Evolutionary conservation across 2,797 vertebrate genomes (phyloP), one percentile per base, ranked within the genome.

Genomic region (Pangasius larnaudii): DNA sequence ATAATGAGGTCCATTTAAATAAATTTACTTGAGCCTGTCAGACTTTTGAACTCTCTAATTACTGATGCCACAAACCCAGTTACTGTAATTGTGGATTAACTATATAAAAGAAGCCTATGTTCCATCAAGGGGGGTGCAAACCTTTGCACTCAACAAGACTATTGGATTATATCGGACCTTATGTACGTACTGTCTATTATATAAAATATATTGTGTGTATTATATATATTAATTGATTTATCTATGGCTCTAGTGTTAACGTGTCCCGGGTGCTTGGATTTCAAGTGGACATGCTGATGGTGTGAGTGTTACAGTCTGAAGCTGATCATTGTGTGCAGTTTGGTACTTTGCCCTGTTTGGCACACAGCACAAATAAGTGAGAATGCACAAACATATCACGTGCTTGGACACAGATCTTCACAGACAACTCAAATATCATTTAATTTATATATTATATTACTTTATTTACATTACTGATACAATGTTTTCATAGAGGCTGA

Each of bases 401-500:
- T 30, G 42, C 42, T 67, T 51, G 9, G 61, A 67, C 61, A 67
- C 16, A 1, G 63, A 51, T 61, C 24, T 49, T 67, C 16, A 65
- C 6, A 82, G 0, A 46, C 24, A 49, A 49, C n/a, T 84, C 8
- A 46, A 13, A 53, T 30, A 46, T 46, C 7, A 46, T 46, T 46
- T 46, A 7, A 46, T 46, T 46, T 46, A 7, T 46, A 46, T 46
- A 46, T 42, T 42, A 42, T 42, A 42, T 46, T 46, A 16, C 71
- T 92, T 92, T 90, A 88, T 89, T 96, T 95, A 98, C 96, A 98
- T 98, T 56, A 95, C 93, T 30, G 91, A 91, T 61, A 94, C 86
- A 88, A 99, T 89, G 30, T 95, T 96, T 11, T 97, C 95, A 92
- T 95, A 97, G 0, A 99, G 93, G 33, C 94, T 88, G 80, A 87